Percentiles rank a stretch among this genome's conserved stretches.
Evolutionary conservation across 2,113 vertebrate species (phyloP).

Genomic region (Delphinapterus leucas): DNA sequence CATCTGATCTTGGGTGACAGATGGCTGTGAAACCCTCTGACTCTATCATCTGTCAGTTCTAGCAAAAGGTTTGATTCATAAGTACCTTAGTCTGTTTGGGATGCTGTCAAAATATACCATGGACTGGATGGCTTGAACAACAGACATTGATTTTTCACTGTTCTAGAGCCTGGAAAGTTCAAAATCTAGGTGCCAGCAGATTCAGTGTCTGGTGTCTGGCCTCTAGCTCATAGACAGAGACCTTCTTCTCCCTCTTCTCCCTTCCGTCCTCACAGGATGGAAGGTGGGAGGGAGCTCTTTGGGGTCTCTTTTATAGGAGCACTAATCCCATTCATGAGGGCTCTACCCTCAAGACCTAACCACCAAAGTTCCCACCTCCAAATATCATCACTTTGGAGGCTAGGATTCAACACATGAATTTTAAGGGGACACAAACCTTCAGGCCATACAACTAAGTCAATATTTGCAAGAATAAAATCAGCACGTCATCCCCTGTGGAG

Average conservation of each 20-base stretch:
- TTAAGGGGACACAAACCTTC: background rate
- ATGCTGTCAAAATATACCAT: background rate
- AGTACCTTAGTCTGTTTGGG: background rate
- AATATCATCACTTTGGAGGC: background rate
- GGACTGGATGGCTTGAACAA: background rate
- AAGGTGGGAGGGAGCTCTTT: background rate
- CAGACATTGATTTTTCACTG: background rate
- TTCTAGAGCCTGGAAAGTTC: background rate
- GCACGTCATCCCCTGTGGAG: background rate
- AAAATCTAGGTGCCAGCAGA: background rate
- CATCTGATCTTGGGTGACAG: background rate
- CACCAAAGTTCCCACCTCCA: background rate
- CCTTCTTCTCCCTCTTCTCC: background rate
- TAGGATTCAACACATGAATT: background rate
- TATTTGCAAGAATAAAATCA: background rate
- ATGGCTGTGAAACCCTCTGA: background rate
- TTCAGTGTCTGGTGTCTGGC: background rate
- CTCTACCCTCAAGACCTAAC: background rate
- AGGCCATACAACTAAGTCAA: background rate
- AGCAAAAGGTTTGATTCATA: background rate
- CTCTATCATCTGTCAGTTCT: background rate
- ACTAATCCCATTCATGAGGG: background rate
- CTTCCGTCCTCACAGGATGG: background rate
- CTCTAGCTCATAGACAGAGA: background rate
- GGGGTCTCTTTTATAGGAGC: background rate